Evolutionary conservation across 2,113 vertebrate genomes (phyloP).

Genomic region (Nicator chloris): DNA sequence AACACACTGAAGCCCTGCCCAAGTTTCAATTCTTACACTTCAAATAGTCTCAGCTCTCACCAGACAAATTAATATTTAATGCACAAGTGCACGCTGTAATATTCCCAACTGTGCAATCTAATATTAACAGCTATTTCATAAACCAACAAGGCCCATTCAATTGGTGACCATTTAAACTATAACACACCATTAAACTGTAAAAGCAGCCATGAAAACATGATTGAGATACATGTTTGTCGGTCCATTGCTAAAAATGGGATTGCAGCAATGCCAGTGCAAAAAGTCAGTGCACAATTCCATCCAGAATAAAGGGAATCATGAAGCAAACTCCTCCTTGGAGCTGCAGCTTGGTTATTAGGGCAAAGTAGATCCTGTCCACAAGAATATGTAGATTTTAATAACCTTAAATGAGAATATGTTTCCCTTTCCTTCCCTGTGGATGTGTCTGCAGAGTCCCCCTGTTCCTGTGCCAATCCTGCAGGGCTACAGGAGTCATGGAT

Average conservation of each 20-base stretch:
- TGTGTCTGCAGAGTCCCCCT: background rate
- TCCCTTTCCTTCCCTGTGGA: background rate
- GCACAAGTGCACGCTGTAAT: slow-evolving; percentile 23
- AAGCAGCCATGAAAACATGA: slow-evolving; percentile 30
- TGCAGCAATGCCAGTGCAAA: background rate
- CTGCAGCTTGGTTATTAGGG: background rate
- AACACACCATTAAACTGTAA: slow-evolving; percentile 28
- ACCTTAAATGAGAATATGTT: background rate
- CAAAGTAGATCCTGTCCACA: background rate
- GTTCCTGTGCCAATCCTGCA: background rate
- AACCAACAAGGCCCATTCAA: slow-evolving; percentile 65
- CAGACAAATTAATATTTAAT: slow-evolving; percentile 69
- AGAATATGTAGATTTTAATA: background rate
- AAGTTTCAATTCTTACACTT: slow-evolving; percentile 60
- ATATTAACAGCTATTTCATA: slow-evolving; percentile 66
- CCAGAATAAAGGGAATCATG: background rate
- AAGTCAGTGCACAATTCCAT: background rate
- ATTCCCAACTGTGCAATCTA: slow-evolving; percentile 53
- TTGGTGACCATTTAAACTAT: slow-evolving; percentile 61
- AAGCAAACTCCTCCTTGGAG: background rate
- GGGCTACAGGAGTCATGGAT: background rate
- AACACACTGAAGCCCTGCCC: slow-evolving; percentile 27
- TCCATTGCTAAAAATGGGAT: background rate
- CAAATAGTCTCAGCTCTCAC: slow-evolving; percentile 57
- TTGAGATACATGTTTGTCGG: background rate